Conservation (phyloP, 2,113 vertebrate genomes). For the Odocoileus virginianus region DNA sequence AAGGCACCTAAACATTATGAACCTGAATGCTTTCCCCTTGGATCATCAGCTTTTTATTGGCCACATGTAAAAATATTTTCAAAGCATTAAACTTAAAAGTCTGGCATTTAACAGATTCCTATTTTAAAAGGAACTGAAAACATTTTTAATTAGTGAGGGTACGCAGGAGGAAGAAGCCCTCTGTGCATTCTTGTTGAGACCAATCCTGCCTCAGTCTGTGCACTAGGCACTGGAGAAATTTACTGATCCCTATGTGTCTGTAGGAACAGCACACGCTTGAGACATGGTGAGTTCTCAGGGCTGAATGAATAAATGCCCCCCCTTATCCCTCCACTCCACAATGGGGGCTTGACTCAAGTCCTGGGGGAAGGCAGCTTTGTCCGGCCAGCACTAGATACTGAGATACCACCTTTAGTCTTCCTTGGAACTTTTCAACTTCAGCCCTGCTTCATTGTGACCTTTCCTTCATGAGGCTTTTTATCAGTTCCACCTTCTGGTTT, state of each 20-base stretch:
- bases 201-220: not conserved
- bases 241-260: not conserved
- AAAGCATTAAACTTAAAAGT: not conserved
- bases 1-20: not conserved
- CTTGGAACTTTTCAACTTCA: not conserved
- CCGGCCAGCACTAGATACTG: too few species aligned
- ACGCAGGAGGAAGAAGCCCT: not conserved
- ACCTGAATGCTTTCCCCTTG: not conserved
- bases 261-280: not conserved
- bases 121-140: constrained; percentile 9
- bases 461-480: not conserved
- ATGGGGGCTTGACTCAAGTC: not conserved
- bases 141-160: not conserved
- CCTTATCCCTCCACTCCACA: not conserved
- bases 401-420: not conserved
- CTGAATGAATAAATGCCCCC: not conserved
- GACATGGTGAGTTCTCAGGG: not conserved
- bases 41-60: not conserved
- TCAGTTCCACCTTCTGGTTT: not conserved
- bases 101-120: not conserved
- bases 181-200: not conserved
- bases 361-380: not conserved
- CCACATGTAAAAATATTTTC: not conserved
- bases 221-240: too few species aligned
- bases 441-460: not conserved